These are phyloP conservation scores for Macquaria australasica DNA, from an alignment of 2,113 vertebrate species.

Conservation along the genomic window DNA sequence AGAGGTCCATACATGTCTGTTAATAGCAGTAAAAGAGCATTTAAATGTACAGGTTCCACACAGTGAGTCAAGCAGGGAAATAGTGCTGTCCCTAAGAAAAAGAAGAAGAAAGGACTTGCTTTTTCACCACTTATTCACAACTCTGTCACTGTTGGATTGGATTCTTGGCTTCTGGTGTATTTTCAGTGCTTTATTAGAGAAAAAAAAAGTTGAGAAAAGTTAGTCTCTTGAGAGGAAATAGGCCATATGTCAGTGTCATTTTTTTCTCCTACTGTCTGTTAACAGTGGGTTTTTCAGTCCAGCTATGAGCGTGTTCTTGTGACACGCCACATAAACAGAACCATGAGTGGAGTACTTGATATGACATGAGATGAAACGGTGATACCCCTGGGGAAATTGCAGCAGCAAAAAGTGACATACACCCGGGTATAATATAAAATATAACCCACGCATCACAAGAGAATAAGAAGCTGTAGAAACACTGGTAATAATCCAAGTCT, in stretches of 20 bases:
- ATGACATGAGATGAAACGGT: neutral
- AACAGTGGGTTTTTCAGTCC: too few species aligned
- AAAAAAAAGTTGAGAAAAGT: neutral
- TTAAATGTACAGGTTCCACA: neutral
- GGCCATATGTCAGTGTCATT: neutral
- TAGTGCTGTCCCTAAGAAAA: neutral
- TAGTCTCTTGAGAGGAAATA: conserved; percentile 7
- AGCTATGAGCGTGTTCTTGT: neutral
- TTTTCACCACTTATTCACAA: neutral
- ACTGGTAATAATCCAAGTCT: neutral
- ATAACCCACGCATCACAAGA: neutral
- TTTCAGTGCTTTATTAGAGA: neutral
- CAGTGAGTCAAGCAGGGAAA: neutral
- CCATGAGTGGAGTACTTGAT: neutral
- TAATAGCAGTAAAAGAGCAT: neutral
- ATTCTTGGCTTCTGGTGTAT: neutral
- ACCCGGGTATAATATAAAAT: neutral
- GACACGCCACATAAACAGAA: neutral
- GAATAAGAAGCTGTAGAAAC: neutral
- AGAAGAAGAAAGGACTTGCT: neutral
- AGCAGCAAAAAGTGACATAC: neutral
- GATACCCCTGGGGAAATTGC: neutral
- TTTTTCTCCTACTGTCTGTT: neutral
- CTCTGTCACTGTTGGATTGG: neutral
- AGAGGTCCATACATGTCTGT: neutral